Conservation (phyloP, 2,888 invertebrate species). For the Hedya salicella region DNA sequence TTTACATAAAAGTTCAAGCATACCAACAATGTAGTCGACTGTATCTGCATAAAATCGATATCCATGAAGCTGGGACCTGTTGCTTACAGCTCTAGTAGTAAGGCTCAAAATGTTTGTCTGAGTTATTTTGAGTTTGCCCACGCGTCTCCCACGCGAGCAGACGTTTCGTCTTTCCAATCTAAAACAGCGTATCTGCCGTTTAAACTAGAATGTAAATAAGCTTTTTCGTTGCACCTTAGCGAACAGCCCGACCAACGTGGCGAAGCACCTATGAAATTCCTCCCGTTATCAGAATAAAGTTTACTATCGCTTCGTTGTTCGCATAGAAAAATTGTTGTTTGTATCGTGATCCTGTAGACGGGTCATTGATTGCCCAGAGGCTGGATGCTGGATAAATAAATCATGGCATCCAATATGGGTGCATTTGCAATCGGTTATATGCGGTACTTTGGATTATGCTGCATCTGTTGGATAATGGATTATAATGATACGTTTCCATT, state of each 20-base stretch:
- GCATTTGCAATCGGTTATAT: conserved; percentile 23
- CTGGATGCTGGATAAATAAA: conserved; percentile 18
- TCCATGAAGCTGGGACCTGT: conserved; percentile 19
- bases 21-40: conserved; percentile 37
- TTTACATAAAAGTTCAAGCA: conserved; percentile 40
- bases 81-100: conserved; percentile 12
- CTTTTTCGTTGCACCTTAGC: background rate
- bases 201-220: background rate
- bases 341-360: conserved; percentile 30
- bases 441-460: background rate
- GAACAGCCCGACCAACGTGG: background rate
- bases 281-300: background rate
- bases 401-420: conserved; percentile 17
- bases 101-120: conserved; percentile 19
- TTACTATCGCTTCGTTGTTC: background rate
- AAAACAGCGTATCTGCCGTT: background rate
- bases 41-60: conserved; percentile 37
- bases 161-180: background rate
- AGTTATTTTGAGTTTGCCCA: conserved; percentile 48
- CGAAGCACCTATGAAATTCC: background rate
- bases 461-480: conserved; percentile 7
- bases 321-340: background rate
- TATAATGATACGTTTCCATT: conserved; percentile 2
- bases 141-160: conserved; percentile 57
- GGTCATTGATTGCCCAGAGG: conserved; percentile 30